A percentile compares a stretch with the other conserved stretches of the same genome.
Evolutionary conservation across 2,113 vertebrate species (phyloP).

Genomic region (Otis tarda): DNA sequence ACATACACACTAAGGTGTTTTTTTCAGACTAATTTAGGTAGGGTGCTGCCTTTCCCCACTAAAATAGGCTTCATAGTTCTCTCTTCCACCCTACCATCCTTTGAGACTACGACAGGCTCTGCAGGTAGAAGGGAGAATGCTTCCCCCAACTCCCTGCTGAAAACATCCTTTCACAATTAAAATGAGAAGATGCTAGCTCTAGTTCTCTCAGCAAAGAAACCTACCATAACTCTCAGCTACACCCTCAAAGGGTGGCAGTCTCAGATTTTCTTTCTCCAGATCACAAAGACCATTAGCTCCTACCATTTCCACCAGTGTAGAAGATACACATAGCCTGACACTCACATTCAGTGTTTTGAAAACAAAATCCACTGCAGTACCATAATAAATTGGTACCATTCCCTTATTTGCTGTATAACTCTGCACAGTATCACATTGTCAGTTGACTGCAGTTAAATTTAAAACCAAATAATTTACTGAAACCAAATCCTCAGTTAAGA

Average conservation of each 20-base stretch:
- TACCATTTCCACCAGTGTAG: neutral
- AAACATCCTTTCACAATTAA: neutral
- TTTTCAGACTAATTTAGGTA: neutral
- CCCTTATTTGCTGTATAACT: neutral
- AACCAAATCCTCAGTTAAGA: neutral
- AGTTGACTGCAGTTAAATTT: neutral
- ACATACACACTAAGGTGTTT: rapidly evolving
- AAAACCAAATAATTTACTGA: neutral
- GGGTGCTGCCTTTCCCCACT: neutral
- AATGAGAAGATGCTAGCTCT: neutral
- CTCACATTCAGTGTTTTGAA: neutral
- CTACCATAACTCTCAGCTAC: neutral
- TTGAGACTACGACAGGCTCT: neutral
- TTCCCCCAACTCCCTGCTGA: neutral
- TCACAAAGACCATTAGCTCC: neutral
- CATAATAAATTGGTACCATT: neutral
- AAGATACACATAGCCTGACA: neutral
- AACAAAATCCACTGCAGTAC: neutral
- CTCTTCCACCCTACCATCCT: neutral
- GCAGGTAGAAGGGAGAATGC: neutral
- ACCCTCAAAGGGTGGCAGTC: neutral
- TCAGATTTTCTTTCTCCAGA: neutral
- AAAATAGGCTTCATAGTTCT: neutral
- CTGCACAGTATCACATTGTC: neutral
- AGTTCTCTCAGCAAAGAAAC: neutral